phyloP scores from a whole-genome alignment of 2,113 vertebrate species.

The Eptesicus fuscus region DNA sequence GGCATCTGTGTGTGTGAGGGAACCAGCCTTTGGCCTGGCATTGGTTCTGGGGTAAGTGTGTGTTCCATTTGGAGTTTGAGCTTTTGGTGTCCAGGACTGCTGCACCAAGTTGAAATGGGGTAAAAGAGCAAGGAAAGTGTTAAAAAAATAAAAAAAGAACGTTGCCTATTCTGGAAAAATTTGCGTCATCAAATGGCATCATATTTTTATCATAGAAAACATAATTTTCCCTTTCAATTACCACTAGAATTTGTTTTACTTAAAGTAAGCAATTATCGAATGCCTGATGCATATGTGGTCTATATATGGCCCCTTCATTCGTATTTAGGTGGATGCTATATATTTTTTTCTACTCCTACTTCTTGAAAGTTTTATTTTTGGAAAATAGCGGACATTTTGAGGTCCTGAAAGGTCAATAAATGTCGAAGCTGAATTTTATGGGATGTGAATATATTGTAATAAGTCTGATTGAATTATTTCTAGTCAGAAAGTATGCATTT shows the following conservation, averaged over 20 bases:
- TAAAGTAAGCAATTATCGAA: constrained; percentile 49
- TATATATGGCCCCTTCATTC: constrained; percentile 27
- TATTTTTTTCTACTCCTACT: neutral
- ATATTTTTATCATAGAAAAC: constrained; percentile 53
- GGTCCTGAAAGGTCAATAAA: neutral
- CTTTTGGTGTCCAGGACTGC: neutral
- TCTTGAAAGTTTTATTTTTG: constrained; percentile 39
- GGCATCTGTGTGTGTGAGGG: neutral
- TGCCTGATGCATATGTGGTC: neutral
- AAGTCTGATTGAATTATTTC: neutral
- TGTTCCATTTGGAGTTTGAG: neutral
- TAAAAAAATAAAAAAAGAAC: constrained; percentile 46
- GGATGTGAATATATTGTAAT: neutral
- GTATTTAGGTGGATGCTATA: constrained; percentile 16
- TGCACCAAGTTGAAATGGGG: constrained; percentile 44
- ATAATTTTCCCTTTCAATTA: constrained; percentile 44
- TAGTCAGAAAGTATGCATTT: constrained; percentile 5
- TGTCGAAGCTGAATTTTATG: constrained; percentile 15
- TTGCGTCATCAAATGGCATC: constrained; percentile 57
- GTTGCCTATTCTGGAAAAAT: constrained; percentile 50
- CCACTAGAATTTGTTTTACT: constrained; percentile 42
- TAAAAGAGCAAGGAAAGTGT: constrained; percentile 43
- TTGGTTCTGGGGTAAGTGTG: neutral
- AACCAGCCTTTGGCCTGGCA: neutral
- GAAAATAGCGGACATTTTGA: neutral